A percentile compares a stretch with the other conserved stretches of the same genome.
Evolutionary conservation across 2,888 invertebrate species (phyloP).

Genomic region (Sinelater perroti): DNA sequence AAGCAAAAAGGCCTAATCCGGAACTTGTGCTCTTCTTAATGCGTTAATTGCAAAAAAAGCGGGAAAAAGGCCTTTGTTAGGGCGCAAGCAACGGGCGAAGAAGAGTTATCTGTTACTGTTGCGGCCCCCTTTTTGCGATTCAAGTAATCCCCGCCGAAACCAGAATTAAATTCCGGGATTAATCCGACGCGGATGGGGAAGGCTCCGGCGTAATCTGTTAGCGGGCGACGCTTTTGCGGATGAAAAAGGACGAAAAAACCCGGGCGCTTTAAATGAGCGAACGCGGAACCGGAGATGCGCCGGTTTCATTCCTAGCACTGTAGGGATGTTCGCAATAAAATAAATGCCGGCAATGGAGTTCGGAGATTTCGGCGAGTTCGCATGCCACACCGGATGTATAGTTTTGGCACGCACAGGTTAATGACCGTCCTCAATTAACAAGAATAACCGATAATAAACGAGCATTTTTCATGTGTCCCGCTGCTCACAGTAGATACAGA

Average conservation of each 20-base stretch:
- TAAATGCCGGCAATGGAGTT: background rate
- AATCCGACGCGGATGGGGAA: slow-evolving; percentile 19
- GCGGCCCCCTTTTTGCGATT: slow-evolving; percentile 18
- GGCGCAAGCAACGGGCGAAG: slow-evolving; percentile 4
- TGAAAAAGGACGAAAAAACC: slow-evolving; percentile 14
- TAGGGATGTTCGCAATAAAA: background rate
- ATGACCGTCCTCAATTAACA: slow-evolving; percentile 20
- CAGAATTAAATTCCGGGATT: slow-evolving; percentile 23
- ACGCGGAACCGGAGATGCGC: background rate
- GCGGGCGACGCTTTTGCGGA: slow-evolving; percentile 20
- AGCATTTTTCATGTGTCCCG: slow-evolving; percentile 10
- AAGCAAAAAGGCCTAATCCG: slow-evolving; percentile 9
- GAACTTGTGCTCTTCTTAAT: slow-evolving; percentile 20
- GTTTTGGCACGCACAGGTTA: slow-evolving; percentile 11
- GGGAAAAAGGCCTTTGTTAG: slow-evolving; percentile 4
- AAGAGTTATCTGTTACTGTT: slow-evolving; percentile 16
- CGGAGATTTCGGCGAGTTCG: background rate
- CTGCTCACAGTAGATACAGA: background rate
- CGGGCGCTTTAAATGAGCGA: slow-evolving; percentile 10
- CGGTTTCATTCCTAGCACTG: no score
- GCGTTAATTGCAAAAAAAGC: slow-evolving; percentile 13
- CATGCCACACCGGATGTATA: slow-evolving; percentile 1
- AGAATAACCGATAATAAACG: slow-evolving; percentile 10
- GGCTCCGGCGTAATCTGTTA: slow-evolving; percentile 14
- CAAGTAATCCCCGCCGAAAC: slow-evolving; percentile 21